These are phyloP conservation scores for Eupithecia subfuscata DNA, from an alignment of 2,888 invertebrate genomes.

Conservation along the genomic window DNA sequence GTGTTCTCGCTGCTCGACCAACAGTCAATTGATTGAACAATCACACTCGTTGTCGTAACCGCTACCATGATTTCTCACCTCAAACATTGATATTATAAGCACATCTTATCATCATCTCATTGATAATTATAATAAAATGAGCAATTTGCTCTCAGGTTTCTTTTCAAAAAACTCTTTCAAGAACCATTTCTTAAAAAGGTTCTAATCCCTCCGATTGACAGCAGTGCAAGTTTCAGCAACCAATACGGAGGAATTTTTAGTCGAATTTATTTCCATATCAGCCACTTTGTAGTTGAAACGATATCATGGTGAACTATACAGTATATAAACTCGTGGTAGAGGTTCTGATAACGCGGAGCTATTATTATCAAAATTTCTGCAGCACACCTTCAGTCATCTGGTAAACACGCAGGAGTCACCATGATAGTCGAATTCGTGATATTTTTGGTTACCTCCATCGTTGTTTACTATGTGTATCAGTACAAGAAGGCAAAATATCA, in stretches of 20 bases:
- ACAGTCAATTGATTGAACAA: neutral
- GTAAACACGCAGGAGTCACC: neutral
- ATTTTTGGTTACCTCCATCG: neutral
- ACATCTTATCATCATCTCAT: too few relatives aligned
- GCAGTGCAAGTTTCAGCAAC: neutral
- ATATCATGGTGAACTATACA: neutral
- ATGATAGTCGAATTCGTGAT: neutral
- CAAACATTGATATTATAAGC: neutral
- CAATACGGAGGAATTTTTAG: neutral
- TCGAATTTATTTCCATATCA: neutral
- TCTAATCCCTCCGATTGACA: too few relatives aligned
- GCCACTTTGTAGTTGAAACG: neutral
- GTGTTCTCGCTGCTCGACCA: neutral
- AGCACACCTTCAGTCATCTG: neutral
- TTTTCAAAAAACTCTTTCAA: neutral
- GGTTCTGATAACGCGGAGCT: neutral
- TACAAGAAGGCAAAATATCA: neutral
- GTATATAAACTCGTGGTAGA: neutral
- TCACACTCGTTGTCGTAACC: neutral
- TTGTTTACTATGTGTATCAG: constrained; percentile 2
- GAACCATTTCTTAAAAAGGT: neutral
- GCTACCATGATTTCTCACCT: neutral
- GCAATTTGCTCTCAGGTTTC: neutral
- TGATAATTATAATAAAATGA: too few relatives aligned
- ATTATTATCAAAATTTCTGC: neutral